These are phyloP conservation scores for Trachelus stipa DNA, from an alignment of 2,888 invertebrate species.

Conservation along the genomic window DNA sequence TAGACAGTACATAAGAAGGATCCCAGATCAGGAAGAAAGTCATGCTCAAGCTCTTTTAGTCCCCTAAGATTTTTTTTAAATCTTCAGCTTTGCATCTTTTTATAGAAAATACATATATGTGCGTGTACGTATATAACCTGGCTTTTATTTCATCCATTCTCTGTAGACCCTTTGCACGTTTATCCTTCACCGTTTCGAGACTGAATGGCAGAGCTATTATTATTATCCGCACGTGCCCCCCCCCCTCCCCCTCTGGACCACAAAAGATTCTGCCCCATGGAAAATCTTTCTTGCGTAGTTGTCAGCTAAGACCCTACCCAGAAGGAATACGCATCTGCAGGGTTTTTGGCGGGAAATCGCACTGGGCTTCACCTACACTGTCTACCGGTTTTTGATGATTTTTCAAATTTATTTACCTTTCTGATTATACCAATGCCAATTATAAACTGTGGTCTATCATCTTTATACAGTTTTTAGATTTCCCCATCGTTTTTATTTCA, in stretches of 20 bases:
- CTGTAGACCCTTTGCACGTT: conserved; percentile 1
- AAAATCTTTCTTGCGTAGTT: conserved; percentile 2
- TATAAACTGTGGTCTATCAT: neutral
- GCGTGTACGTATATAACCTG: neutral
- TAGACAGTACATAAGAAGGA: neutral
- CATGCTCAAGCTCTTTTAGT: neutral
- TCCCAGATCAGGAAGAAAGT: neutral
- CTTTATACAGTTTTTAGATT: neutral
- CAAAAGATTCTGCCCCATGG: neutral
- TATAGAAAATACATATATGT: neutral
- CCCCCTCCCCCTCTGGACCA: neutral
- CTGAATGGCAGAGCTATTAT: neutral
- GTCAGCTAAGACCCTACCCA: neutral
- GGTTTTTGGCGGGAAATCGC: neutral
- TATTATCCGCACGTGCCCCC: conserved; percentile 6
- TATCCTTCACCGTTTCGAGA: neutral
- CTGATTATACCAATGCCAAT: neutral
- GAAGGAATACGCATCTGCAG: neutral
- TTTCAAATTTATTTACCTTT: neutral
- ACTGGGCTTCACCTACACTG: neutral
- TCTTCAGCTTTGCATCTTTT: neutral
- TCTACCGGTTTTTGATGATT: neutral
- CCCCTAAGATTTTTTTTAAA: neutral
- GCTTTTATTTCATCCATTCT: conserved; percentile 1
- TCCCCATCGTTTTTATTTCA: neutral